These are phyloP conservation scores for Macropus fuliginosus DNA, from an alignment of 2,797 vertebrate species.

Conservation along the genomic window DNA sequence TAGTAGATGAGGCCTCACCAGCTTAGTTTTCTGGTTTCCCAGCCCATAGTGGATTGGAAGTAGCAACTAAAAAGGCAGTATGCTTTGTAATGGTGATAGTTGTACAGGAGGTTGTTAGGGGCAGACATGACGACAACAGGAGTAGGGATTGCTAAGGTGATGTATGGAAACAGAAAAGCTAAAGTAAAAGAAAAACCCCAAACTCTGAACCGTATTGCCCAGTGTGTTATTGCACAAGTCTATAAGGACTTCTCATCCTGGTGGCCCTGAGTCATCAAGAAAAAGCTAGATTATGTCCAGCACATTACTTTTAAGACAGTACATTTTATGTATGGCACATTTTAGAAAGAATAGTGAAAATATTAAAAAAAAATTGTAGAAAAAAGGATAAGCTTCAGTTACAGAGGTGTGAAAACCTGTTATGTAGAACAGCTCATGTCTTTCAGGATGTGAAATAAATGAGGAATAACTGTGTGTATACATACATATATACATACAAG, in stretches of 20 bases:
- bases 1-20: background rate
- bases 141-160: background rate
- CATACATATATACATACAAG: background rate
- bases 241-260: background rate
- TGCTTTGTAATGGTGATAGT: background rate
- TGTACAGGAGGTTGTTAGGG: background rate
- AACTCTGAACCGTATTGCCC: background rate
- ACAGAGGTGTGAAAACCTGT: background rate
- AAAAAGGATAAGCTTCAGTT: constrained; percentile 3
- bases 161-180: background rate
- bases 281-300: background rate
- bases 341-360: background rate
- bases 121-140: background rate
- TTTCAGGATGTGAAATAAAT: background rate
- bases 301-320: too few relatives aligned
- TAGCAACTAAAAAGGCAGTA: background rate
- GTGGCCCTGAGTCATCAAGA: background rate
- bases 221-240: background rate
- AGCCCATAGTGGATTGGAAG: background rate
- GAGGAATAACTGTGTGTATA: background rate
- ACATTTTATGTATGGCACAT: background rate
- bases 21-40: background rate
- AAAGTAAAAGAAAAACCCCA: background rate
- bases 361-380: constrained; percentile 26
- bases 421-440: constrained; percentile 12